Evolutionary conservation across 2,113 vertebrate genomes (phyloP), one percentile per base, ranked within the genome.

Genomic region (Barnardius zonarius): DNA sequence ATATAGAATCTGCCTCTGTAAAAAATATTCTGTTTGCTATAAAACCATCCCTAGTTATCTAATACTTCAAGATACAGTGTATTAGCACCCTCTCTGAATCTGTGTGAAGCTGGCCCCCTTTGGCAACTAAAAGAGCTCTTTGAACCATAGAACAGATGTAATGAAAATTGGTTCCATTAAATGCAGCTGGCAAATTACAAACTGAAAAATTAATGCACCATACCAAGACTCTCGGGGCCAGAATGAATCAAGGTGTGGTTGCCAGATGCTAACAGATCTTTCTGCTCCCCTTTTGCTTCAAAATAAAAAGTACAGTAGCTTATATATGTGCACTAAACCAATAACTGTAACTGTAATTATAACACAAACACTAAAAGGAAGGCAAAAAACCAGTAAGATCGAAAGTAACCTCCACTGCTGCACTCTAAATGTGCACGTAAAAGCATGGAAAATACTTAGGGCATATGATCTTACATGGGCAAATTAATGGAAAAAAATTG

Each of bases 91-190:
- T 95, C 94, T 84, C 91, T 68, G 91, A 97, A 96, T 96, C 95
- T 96, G 94, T 96, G 90, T 96, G 96, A 98, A 96, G 97, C 97
- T 93, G 91, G 83, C 92, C 94, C 97, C 98, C 98, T 97, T 98
- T 98, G 97, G 98, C 97, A 98, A 98, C 94, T 96, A 81, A 97
- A 97, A 96, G 95, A 97, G 96, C 92, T 98, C 98, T 98, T 98
- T 98, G 98, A 98, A 98, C 98, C 98, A 97, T 96, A 97, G 96
- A 98, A 98, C 97, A 98, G 98, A 98, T 98, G 98, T 97, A 98
- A 98, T 97, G 98, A 98, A 98, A 98, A 98, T 98, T 98, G 98
- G 98, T 98, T 98, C 98, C 97, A 98, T 98, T 98, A 98, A 98
- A 98, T 98, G 97, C 97, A 98, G 97, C 98, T 98, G 98, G 97